Conservation (phyloP, 2,797 vertebrate species). For the Pseudopleuronectes americanus region DNA sequence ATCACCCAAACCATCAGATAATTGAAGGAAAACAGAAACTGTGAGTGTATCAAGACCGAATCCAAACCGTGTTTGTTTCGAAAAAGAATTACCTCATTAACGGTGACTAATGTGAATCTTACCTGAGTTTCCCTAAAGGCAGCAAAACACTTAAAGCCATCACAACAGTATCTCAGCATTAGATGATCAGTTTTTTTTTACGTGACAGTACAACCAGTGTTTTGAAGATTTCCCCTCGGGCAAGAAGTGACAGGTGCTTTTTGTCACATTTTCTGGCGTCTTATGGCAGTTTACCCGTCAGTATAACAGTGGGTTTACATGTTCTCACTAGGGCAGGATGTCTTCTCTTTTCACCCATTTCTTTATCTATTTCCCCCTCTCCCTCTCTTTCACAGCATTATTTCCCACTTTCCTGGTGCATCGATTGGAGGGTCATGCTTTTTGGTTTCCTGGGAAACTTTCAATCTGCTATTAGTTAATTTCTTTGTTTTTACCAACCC, state of each 20-base stretch:
- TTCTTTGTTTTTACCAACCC: background rate
- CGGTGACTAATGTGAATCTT: background rate
- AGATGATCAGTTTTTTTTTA: too few relatives aligned
- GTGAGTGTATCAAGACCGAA: constrained; percentile 11
- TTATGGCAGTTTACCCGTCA: background rate
- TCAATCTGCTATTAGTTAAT: background rate
- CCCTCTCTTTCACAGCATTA: background rate
- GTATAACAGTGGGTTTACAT: background rate
- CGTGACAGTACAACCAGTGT: too few relatives aligned
- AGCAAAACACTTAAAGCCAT: constrained; percentile 8
- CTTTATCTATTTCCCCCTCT: background rate
- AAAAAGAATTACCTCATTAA: constrained; percentile 38
- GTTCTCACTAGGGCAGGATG: background rate
- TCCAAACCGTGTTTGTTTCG: constrained; percentile 14
- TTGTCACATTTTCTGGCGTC: background rate
- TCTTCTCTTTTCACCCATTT: background rate
- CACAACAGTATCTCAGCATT: too few relatives aligned
- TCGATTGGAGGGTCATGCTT: background rate
- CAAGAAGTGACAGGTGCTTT: too few relatives aligned
- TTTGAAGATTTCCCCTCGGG: too few relatives aligned
- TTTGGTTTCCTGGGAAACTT: background rate
- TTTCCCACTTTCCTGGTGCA: background rate
- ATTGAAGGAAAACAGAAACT: constrained; percentile 13
- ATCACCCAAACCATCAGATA: constrained; percentile 1
- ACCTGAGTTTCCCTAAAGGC: constrained; percentile 3